Base-by-base conservation (phyloP, 2,888 invertebrate species). In the Mesorhabditis belari region DNA sequence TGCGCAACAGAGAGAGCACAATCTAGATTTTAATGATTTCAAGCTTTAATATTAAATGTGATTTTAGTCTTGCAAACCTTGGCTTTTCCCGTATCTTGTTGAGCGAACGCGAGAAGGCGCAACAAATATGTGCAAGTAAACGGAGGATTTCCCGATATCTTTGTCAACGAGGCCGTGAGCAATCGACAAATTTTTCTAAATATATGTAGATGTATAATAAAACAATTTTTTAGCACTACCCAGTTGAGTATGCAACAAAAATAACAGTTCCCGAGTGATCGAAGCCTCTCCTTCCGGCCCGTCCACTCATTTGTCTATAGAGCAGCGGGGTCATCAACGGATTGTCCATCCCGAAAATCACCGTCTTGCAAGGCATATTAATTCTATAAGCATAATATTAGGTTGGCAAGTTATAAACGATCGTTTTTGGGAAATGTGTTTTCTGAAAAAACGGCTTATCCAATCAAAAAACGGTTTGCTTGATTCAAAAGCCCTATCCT, bases 321-420 rank as follows among this genome's bases (percentile, higher is more conserved):
- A 77, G 72, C 21, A 79, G 69, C 17, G 79, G 79, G 5, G 76
- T 77, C 51, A 79, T 63, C 44, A 67, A 60, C 5, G 66, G 70
- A 35, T 77, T 75, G 58, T 79, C 79, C 49, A 79, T 76, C 56
- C 79, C 79, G 63, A 79, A 79, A 55, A 79, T 66, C 51, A 79
- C 79, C 19, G 79, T 74, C 63, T 79, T 79, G 69, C 79, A 79
- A n/a, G 79, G 79, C 79, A 79, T 78, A 74, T 79, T 79, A 60
- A 79, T 77, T 73, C 79, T 75, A 60, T n/a, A n/a, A n/a, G n/a
- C n/a, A n/a, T n/a, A n/a, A n/a, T n/a, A n/a, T n/a, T n/a, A n/a
- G n/a, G n/a, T n/a, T n/a, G n/a, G n/a, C n/a, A n/a, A n/a, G n/a
- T n/a, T n/a, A n/a, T n/a, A n/a, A n/a, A n/a, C n/a, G n/a, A n/a